Evolutionary conservation across 2,888 invertebrate species (phyloP).

Genomic region (Drosophila leonis): DNA sequence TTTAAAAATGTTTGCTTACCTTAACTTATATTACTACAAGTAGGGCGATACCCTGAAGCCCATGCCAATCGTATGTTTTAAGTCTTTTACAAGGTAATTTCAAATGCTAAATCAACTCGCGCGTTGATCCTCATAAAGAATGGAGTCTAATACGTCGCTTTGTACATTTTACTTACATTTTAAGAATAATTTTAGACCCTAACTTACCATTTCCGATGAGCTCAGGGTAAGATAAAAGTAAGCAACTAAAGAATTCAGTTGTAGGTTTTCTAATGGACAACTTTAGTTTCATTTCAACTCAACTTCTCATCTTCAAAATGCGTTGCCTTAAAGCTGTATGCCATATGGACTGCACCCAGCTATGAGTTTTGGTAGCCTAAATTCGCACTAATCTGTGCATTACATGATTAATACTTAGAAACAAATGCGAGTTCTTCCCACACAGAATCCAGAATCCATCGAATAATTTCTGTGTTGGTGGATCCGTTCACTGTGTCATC

Average conservation of each 20-base stretch:
- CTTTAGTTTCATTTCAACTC: neutral
- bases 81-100: neutral
- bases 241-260: neutral
- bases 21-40: neutral
- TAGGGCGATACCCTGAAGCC: neutral
- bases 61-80: neutral
- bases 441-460: neutral
- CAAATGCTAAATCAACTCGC: neutral
- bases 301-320: neutral
- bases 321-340: neutral
- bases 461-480: neutral
- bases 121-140: neutral
- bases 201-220: neutral
- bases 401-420: neutral
- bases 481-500: neutral
- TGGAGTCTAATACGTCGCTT: neutral
- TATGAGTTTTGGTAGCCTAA: neutral
- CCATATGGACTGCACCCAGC: neutral
- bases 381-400: neutral
- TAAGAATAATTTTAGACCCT: neutral
- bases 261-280: too few species aligned
- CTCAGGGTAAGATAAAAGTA: neutral
- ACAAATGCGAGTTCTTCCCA: neutral
- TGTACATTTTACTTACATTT: neutral
- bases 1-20: neutral